phyloP scores from a whole-genome alignment of 1,140 invertebrate species.

The Hesperophylax magnus region DNA sequence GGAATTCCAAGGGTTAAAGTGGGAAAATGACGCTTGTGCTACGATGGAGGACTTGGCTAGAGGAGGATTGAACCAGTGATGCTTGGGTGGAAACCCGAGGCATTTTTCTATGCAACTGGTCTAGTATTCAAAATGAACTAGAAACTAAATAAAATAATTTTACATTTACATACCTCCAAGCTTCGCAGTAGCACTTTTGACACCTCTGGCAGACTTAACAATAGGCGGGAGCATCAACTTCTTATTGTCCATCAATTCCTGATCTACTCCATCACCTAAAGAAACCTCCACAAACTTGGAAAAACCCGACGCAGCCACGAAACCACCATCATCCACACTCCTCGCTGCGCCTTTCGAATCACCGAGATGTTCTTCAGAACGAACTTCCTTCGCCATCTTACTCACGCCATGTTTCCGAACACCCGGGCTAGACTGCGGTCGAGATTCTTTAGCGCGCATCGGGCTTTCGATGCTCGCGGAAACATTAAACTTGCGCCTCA shows the following conservation, averaged over 20 bases:
- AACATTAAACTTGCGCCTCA: constrained; percentile 33
- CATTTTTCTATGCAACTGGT: no score
- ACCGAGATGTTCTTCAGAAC: neutral
- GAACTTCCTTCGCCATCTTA: neutral
- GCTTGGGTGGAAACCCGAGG: no score
- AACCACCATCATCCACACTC: neutral
- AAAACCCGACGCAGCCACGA: neutral
- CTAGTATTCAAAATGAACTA: neutral
- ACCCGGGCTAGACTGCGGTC: constrained; percentile 23
- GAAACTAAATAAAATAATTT: neutral
- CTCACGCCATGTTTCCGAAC: neutral
- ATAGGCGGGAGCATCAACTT: constrained; percentile 41
- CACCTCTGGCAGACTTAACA: neutral
- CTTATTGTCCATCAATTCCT: neutral
- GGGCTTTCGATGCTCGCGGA: constrained; percentile 35
- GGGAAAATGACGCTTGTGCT: no score
- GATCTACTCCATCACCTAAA: constrained; percentile 26
- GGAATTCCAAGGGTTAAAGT: no score
- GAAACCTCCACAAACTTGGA: constrained; percentile 52
- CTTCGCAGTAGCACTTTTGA: neutral
- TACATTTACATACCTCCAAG: constrained; percentile 5
- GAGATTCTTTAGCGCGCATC: neutral
- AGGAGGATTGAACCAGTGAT: no score
- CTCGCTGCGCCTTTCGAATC: neutral
- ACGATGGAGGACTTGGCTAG: no score